Base-by-base conservation (phyloP, 2,797 vertebrate species). In the Botia almorhae region DNA sequence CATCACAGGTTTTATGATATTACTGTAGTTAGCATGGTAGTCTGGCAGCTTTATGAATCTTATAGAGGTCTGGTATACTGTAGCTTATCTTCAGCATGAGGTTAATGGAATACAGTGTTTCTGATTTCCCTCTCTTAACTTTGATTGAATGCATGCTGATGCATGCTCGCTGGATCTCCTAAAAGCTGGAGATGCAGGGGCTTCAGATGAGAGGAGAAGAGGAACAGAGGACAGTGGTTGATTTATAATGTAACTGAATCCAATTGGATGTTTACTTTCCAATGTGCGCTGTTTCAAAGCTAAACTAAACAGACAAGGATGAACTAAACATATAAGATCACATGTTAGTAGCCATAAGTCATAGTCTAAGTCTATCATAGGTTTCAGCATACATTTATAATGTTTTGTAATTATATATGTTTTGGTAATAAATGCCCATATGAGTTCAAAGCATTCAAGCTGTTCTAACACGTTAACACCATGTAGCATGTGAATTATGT, bases 91-190 rank as follows among this genome's bases (percentile, higher is more conserved):
- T 80, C 87, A 93, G 93, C 92, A 94, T 94, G 93, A 70, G 81
- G 90, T 76, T 82, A 86, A 86, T 89, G 87, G 85, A 88, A 89
- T 64, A 90, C 91, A 89, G 83, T 90, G 89, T 92, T 86, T 92
- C 86, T 92, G 88, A 86, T 88, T 73, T 90, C 91, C 85, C 87
- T 91, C 87, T 92, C 90, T 80, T 84, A 71, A 85, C 90, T 89
- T 90, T 93, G 91, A 93, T 90, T 93, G 93, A 91, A 92, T 93
- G 94, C 94, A 94, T 94, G 94, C 88, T 84, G 87, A 84, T 94
- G 94, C 94, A 95, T 93, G 93, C 89, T 89, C 86, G 91, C 90
- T 92, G 90, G 85, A 90, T 88, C 89, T 85, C 92, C 88, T 88
- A 81, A 72, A 80, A 69, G 88, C 86, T 89, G 89, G 89, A 93